Evolutionary conservation across 2,113 vertebrate species (phyloP).

Genomic region (Asarcornis scutulata): DNA sequence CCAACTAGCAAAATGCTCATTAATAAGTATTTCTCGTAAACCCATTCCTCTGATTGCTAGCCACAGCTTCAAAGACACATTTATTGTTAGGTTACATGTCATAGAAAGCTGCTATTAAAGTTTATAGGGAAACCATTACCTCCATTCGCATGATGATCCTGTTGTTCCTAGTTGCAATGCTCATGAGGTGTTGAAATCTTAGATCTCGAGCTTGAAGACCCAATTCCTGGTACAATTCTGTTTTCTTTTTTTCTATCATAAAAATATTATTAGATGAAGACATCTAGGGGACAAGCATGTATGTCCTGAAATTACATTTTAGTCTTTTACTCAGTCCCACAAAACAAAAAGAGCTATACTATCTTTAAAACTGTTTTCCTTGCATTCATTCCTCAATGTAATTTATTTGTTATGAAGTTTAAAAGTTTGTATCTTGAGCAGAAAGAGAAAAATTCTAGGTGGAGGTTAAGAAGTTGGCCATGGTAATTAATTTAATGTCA

Average conservation of each 20-base stretch:
- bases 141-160: constrained; percentile 94
- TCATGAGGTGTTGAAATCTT: constrained; percentile 92
- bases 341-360: not conserved
- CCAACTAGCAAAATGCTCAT: not conserved
- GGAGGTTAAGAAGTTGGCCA: not conserved
- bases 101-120: not conserved
- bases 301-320: not conserved
- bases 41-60: fast-evolving
- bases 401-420: not conserved
- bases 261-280: not conserved
- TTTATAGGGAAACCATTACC: constrained; percentile 67
- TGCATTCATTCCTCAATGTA: not conserved
- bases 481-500: not conserved
- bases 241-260: constrained; percentile 92
- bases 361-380: not conserved
- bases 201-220: constrained; percentile 95
- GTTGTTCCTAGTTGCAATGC: constrained; percentile 90
- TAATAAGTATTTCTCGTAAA: not conserved
- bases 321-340: not conserved
- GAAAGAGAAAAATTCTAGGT: not conserved
- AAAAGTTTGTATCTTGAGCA: not conserved
- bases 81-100: not conserved
- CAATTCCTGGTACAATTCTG: constrained; percentile 92
- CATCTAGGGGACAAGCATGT: fast-evolving
- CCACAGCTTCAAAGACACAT: not conserved